Base-by-base conservation (phyloP, 2,113 vertebrate species). In the Notarius lentiginosus region DNA sequence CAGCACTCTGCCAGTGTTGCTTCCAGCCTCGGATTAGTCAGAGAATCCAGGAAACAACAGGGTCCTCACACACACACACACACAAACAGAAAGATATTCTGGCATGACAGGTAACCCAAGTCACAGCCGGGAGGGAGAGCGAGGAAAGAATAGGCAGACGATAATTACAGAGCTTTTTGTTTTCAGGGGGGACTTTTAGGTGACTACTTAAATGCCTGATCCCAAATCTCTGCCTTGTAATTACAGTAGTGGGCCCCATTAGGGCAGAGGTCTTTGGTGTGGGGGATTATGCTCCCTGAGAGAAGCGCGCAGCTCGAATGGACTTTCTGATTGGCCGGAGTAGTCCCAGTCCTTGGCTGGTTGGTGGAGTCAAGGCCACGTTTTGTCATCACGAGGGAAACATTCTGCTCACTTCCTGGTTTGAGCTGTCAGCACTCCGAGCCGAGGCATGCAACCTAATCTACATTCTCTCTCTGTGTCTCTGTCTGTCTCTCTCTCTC, bases 121-220 rank as follows among this genome's bases (percentile, higher is more conserved):
- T 94, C 94, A 91, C 90, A 89, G 88, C 88, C 77, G 90, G 90
- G 92, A 89, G 84, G 84, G 86, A 93, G 90, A 58, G 82, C n/a
- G 68, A 27, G 49, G 76, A 84, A 61, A 94, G 92, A 92, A 86
- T 87, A 93, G 94, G 93, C 94, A 95, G 95, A 95, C 91, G 89
- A 95, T 96, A 95, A 96, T 96, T 95, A 95, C 94, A 95, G 94
- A 95, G 94, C 92, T 94, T 95, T 95, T 96, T 95, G 95, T 95
- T 95, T 96, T 95, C 93, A 90, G 92, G 82, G 30, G 93, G 87
- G 93, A 95, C 94, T 95, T 94, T 96, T 95, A 93, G 93, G 94
- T 94, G 93, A 94, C 94, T 95, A 95, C 94, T 95, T 95, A 96
- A 95, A 93, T 94, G 94, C 94, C 94, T 95, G 95, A 96, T 95